phyloP scores from a whole-genome alignment of 2,888 invertebrate species.

The Phyllotreta cruciferae region DNA sequence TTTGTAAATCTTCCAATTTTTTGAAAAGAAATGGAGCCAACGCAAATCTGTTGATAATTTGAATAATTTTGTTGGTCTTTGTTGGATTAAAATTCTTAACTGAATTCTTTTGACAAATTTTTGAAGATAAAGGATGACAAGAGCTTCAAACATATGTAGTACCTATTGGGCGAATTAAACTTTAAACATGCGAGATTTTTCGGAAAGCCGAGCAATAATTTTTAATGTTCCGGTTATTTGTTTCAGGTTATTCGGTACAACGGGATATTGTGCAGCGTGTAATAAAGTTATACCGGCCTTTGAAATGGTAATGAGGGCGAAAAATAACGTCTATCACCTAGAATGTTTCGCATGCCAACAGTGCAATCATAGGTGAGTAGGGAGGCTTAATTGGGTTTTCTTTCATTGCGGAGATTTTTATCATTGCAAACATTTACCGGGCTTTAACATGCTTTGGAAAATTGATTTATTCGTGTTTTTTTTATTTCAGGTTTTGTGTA shows the following conservation, averaged over 20 bases:
- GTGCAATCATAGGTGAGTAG: conserved; percentile 86
- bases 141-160: too few species aligned
- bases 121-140: too few species aligned
- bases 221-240: conserved; percentile 19
- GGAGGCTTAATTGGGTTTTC: conserved; percentile 22
- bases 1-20: too few species aligned
- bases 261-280: conserved; percentile 91
- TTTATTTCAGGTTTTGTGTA: conserved; percentile 82
- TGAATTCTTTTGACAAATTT: too few species aligned
- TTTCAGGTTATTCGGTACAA: conserved; percentile 85
- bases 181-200: neutral
- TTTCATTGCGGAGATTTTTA: neutral
- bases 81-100: too few species aligned
- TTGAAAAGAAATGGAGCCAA: too few species aligned
- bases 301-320: conserved; percentile 95
- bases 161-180: too few species aligned
- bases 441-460: too few species aligned
- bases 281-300: conserved; percentile 93
- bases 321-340: conserved; percentile 90
- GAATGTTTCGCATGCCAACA: conserved; percentile 95
- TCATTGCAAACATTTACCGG: neutral
- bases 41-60: too few species aligned
- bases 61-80: too few species aligned
- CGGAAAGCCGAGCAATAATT: neutral
- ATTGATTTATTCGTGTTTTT: neutral